phyloP scores from a whole-genome alignment of 2,113 vertebrate species.

The Oceanites oceanicus region DNA sequence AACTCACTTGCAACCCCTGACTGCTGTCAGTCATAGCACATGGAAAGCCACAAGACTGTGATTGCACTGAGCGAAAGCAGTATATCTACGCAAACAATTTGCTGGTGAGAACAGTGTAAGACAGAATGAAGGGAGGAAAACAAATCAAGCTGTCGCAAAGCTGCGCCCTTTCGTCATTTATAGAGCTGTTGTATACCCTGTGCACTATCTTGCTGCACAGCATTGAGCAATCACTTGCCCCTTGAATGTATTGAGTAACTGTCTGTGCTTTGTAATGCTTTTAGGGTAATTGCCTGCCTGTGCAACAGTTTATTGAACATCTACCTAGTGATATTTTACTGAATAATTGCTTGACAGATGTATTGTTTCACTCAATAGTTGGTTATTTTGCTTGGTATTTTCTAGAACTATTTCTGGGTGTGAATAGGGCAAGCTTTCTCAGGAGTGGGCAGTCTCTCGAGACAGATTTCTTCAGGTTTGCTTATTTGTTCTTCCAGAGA shows the following conservation, averaged over 20 bases:
- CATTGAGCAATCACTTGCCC: neutral
- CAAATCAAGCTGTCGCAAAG: neutral
- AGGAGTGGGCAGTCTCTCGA: neutral
- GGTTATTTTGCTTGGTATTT: neutral
- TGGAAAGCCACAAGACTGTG: neutral
- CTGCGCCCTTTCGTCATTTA: neutral
- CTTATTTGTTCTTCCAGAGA: neutral
- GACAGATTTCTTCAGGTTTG: neutral
- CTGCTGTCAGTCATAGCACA: neutral
- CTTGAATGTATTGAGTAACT: constrained; percentile 5
- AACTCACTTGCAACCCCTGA: neutral
- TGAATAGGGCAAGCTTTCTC: neutral
- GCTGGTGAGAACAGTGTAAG: neutral
- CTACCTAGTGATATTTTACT: constrained; percentile 11
- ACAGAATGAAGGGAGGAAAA: neutral
- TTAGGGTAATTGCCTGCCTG: neutral
- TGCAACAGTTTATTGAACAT: neutral
- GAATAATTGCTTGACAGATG: neutral
- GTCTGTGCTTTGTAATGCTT: neutral
- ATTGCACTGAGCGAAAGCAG: neutral
- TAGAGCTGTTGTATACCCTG: neutral
- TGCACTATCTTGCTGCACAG: neutral
- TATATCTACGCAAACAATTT: neutral
- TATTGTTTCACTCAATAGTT: neutral
- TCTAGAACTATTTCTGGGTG: neutral